Evolutionary conservation across 2,888 invertebrate species (phyloP), one percentile per base, ranked within the genome.

Genomic region (Synergus itoensis): DNA sequence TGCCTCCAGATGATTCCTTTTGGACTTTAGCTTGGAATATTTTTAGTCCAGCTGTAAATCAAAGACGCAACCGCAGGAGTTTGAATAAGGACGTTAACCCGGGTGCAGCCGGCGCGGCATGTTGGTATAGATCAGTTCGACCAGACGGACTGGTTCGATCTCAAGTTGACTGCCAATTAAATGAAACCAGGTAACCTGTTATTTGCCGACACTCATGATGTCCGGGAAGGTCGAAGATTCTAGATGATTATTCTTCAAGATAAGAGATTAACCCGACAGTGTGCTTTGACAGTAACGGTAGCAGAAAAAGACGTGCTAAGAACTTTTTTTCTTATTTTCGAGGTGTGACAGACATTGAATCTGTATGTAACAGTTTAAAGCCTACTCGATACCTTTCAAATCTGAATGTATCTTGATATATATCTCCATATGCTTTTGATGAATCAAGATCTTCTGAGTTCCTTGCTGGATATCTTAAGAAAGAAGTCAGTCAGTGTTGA

Each of bases 51-150:
- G 12, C 21, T 21, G 12, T 60, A 60, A 73, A 73, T 43, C 45
- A 67, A 67, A 67, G 21, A 0, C 14, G 12, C 7, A 41, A 16
- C 12, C 18, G 43, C 4, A 43, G n/a, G 67, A 67, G 43, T 67
- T 9, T 65, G 48, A 73, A 73, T 53, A 73, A 53, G 73, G 73
- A 73, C 36, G 36, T 73, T 73, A 53, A 73, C 73, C 73, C 36
- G n/a, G 53, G 53, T 53, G 73, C 16, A 57, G 40, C 53, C n/a
- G 53, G 73, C 53, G 16, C n/a, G 53, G 73, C 53, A 28, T 36
- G 48, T 53, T 73, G 85, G 84, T 82, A 85, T 88, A 89, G 89
- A 88, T 89, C 88, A 87, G 89, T 89, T 89, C 88, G 84, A 87
- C 86, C 87, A 86, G 89, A 82, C 78, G 80, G 84, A 88, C 88